Evolutionary conservation across 2,797 vertebrate species (phyloP).

Genomic region (Discoglossus pictus): DNA sequence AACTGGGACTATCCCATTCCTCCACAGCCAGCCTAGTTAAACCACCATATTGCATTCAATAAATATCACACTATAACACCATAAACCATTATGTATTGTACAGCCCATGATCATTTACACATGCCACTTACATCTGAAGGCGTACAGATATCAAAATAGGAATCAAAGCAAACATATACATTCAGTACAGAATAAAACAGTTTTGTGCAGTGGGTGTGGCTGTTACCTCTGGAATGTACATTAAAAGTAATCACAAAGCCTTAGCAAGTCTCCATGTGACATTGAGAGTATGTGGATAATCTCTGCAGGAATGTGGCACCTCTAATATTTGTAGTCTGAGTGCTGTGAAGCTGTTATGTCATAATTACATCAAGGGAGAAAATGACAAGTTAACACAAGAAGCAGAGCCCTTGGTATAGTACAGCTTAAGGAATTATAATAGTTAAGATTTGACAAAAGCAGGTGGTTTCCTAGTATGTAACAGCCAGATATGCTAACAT

Average conservation of each 20-base stretch:
- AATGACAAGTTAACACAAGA: slow-evolving; percentile 37
- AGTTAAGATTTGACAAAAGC: background rate
- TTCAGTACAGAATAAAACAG: no score
- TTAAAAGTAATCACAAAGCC: slow-evolving; percentile 43
- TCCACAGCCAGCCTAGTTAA: no score
- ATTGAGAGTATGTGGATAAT: slow-evolving; percentile 51
- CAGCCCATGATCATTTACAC: no score
- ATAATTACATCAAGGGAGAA: slow-evolving; percentile 34
- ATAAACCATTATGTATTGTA: no score
- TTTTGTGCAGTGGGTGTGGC: slow-evolving; percentile 47
- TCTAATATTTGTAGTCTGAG: slow-evolving; percentile 56
- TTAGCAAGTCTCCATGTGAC: slow-evolving; percentile 19
- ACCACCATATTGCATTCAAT: no score
- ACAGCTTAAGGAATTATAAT: background rate
- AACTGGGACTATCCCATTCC: no score
- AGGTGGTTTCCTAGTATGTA: slow-evolving; percentile 17
- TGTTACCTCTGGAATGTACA: slow-evolving; percentile 48
- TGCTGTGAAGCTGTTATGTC: slow-evolving; percentile 36
- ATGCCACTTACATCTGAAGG: no score
- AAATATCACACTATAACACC: no score
- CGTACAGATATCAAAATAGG: no score
- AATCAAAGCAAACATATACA: no score
- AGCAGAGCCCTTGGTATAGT: slow-evolving; percentile 2
- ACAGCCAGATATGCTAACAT: slow-evolving; percentile 7
- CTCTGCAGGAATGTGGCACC: slow-evolving; percentile 56